A percentile compares a stretch with the other conserved stretches of the same genome.
Conservation (phyloP, 1,140 invertebrate genomes). For the Panagrolaimus sp. region DNA sequence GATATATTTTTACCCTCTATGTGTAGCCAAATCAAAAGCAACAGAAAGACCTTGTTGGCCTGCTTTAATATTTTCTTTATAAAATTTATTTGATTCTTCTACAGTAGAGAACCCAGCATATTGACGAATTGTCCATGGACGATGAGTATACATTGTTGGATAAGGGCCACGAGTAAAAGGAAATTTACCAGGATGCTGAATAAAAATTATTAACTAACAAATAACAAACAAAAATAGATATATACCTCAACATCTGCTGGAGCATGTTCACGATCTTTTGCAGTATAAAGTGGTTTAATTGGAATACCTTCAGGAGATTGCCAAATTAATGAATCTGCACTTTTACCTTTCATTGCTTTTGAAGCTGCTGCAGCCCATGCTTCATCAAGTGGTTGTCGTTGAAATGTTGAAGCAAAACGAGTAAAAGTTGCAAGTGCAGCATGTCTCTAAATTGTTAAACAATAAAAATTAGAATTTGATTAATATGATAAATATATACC, state of each 20-base stretch:
- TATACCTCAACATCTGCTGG: conserved; percentile 6
- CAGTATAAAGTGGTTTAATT: conserved; percentile 66
- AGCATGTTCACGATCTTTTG: conserved; percentile 59
- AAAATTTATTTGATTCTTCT: conserved; percentile 68
- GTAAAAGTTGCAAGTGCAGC: too few species aligned
- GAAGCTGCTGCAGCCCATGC: conserved; percentile 63
- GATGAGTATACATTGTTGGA: conserved; percentile 68
- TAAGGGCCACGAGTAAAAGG: conserved; percentile 68
- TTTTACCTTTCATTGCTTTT: conserved; percentile 65
- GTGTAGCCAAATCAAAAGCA: conserved; percentile 68
- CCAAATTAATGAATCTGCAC: conserved; percentile 64
- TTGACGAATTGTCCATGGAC: conserved; percentile 68
- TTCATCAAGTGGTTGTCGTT: conserved; percentile 7
- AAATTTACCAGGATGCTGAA: conserved; percentile 66
- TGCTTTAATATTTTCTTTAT: conserved; percentile 66
- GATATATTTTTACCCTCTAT: conserved; percentile 59
- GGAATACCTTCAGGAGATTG: conserved; percentile 64
- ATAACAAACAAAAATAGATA: too few species aligned
- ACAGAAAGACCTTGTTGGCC: conserved; percentile 67
- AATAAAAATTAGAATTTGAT: too few species aligned
- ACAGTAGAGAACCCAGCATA: conserved; percentile 68
- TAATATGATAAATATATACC: too few species aligned
- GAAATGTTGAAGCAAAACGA: neutral
- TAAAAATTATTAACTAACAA: neutral
- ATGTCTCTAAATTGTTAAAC: too few species aligned